Evolutionary conservation across 2,888 invertebrate genomes (phyloP).

Genomic region (Pyrgus malvae): DNA sequence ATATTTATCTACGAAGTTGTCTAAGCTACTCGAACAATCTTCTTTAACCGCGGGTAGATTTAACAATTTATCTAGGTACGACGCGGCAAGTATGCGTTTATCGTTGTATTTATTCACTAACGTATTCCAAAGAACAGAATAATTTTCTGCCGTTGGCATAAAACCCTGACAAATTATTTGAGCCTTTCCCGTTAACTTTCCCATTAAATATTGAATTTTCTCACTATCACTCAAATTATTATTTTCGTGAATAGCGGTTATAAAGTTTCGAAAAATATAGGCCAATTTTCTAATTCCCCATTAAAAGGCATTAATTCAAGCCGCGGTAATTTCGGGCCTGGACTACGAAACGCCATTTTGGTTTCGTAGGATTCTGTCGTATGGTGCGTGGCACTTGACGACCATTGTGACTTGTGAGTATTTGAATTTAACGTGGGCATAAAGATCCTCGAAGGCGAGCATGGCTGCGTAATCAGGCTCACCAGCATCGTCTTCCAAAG

Average conservation of each 20-base stretch:
- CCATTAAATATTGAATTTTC: slow-evolving; percentile 19
- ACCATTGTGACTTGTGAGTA: neutral
- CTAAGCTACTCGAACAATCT: slow-evolving; percentile 1
- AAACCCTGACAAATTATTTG: slow-evolving; percentile 13
- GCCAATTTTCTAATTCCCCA: slow-evolving; percentile 15
- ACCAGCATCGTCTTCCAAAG: neutral
- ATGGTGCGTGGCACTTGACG: neutral
- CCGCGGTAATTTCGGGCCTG: slow-evolving; percentile 13
- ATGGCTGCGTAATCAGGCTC: slow-evolving; percentile 12
- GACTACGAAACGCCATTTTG: slow-evolving; percentile 6
- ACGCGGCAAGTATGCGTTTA: slow-evolving; percentile 8
- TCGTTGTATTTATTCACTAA: slow-evolving; percentile 11
- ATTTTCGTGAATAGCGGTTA: slow-evolving; percentile 11
- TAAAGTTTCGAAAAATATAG: slow-evolving; percentile 15
- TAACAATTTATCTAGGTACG: slow-evolving; percentile 7
- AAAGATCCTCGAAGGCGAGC: neutral
- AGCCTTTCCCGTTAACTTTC: slow-evolving; percentile 18
- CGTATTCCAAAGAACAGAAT: slow-evolving; percentile 1
- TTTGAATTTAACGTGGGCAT: neutral
- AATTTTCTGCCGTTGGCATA: slow-evolving; percentile 13
- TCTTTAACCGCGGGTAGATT: neutral
- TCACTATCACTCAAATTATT: neutral
- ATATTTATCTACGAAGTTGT: slow-evolving; percentile 9
- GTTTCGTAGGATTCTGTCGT: no score
- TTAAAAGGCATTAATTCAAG: slow-evolving; percentile 11